Conservation (phyloP, 2,797 vertebrate species). For the Onychomys leucogaster region DNA sequence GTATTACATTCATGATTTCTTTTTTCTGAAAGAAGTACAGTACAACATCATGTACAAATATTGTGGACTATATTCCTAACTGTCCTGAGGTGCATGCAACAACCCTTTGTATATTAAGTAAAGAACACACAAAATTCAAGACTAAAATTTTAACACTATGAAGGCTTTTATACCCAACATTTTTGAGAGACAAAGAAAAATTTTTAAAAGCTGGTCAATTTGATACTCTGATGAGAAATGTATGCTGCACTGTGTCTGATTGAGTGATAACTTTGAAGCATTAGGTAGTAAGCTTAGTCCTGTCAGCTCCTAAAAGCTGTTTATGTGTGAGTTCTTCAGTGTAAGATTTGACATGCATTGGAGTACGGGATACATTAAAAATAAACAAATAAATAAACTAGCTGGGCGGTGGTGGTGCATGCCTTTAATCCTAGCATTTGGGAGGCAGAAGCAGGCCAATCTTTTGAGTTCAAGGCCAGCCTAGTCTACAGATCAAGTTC, state of each 20-base stretch:
- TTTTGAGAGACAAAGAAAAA: not conserved
- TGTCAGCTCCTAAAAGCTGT: not conserved
- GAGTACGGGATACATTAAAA: not conserved
- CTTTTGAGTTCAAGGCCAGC: not conserved
- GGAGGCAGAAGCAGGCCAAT: not conserved
- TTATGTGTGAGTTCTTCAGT: not conserved
- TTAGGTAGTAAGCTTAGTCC: not conserved
- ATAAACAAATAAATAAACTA: not conserved
- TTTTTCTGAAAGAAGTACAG: slow-evolving; percentile 49
- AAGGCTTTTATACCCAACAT: not conserved
- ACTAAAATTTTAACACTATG: slow-evolving; percentile 49
- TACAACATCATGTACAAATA: not conserved
- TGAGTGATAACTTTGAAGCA: not conserved
- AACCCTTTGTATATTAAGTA: slow-evolving; percentile 50
- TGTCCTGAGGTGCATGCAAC: not conserved
- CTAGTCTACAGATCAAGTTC: not conserved
- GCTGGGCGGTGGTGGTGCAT: not conserved
- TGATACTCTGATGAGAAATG: slow-evolving; percentile 27
- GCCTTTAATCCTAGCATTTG: not conserved
- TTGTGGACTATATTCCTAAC: not conserved
- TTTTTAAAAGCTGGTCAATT: not conserved
- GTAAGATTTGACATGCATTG: not conserved
- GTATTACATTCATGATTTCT: not conserved
- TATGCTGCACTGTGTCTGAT: not conserved
- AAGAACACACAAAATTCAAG: slow-evolving; percentile 12